Evolutionary conservation across 2,888 invertebrate genomes (phyloP).

Genomic region (Sisyra nigra): DNA sequence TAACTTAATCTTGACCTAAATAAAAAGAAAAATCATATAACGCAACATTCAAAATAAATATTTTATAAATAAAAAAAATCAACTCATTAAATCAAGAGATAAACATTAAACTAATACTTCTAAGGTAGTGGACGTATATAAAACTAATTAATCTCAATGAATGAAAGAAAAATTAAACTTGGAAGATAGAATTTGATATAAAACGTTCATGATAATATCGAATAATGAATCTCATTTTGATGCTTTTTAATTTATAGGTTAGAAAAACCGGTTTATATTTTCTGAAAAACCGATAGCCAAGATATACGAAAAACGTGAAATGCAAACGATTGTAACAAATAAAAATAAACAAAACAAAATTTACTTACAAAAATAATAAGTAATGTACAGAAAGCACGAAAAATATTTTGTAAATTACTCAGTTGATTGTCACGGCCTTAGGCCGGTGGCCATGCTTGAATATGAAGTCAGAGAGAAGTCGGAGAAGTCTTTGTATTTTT

Average conservation of each 20-base stretch:
- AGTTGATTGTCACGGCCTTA: conserved; percentile 7
- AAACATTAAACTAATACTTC: neutral
- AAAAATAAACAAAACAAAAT: conserved; percentile 5
- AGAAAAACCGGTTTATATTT: conserved; percentile 6
- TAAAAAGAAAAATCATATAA: conserved; percentile 3
- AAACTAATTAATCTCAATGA: neutral
- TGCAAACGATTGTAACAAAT: neutral
- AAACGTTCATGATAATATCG: conserved; percentile 1
- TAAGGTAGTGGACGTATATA: neutral
- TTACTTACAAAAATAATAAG: conserved; percentile 6
- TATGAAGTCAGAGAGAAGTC: neutral
- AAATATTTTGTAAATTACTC: conserved; percentile 1
- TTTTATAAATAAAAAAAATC: neutral
- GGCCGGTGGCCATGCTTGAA: conserved; percentile 8
- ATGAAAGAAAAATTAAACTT: neutral
- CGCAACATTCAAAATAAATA: conserved; percentile 1
- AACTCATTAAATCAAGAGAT: neutral
- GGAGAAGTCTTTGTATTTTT: no score
- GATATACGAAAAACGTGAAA: neutral
- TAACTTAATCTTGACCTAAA: conserved; percentile 5
- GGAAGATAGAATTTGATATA: neutral
- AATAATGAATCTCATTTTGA: neutral
- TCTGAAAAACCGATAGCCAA: conserved; percentile 1
- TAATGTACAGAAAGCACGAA: conserved; percentile 4
- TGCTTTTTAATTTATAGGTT: conserved; percentile 7